Percentiles rank a stretch among this genome's conserved stretches.
Conservation (phyloP, 2,888 invertebrate genomes). For the Polymixis lichenea region DNA sequence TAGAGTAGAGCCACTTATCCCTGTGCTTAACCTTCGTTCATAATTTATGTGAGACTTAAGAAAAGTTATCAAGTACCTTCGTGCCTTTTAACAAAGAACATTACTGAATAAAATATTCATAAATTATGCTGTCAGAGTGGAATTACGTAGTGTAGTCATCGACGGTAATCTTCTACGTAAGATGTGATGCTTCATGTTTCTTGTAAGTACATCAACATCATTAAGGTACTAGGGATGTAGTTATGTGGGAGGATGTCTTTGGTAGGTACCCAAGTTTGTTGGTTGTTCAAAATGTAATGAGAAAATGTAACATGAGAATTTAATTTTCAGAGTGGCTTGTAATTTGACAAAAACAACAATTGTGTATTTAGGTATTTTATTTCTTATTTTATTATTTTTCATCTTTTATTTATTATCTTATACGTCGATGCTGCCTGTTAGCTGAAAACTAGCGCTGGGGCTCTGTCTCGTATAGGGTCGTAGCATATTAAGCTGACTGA, state of each 20-base stretch:
- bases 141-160: constrained; percentile 64
- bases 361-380: too few relatives aligned
- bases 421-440: too few relatives aligned
- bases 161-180: constrained; percentile 61
- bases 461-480: too few relatives aligned
- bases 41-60: constrained; percentile 72
- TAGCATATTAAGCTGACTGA: too few relatives aligned
- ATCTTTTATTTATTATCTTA: too few relatives aligned
- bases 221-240: constrained; percentile 17
- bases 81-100: constrained; percentile 70
- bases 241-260: not conserved
- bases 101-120: constrained; percentile 75
- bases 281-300: not conserved
- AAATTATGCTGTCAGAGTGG: constrained; percentile 65
- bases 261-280: not conserved
- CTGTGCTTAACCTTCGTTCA: constrained; percentile 65
- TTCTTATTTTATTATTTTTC: too few relatives aligned
- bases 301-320: too few relatives aligned
- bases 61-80: constrained; percentile 71
- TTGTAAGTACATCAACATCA: constrained; percentile 38
- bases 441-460: too few relatives aligned
- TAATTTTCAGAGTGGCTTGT: not conserved
- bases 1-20: constrained; percentile 62
- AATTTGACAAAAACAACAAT: too few relatives aligned
- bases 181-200: constrained; percentile 32